phyloP scores from a whole-genome alignment of 2,888 invertebrate genomes.

The Tachina fera region DNA sequence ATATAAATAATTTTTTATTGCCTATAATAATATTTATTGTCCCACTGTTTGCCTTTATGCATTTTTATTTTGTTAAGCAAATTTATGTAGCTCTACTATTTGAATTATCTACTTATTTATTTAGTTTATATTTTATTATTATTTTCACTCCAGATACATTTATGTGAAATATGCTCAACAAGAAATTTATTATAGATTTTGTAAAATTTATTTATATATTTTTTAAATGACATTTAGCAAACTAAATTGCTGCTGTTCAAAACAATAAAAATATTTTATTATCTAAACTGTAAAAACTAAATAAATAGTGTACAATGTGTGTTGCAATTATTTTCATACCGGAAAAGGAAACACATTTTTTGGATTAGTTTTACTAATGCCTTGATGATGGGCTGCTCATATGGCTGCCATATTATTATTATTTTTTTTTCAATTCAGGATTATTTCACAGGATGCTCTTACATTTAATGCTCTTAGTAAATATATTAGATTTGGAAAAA shows the following conservation, averaged over 20 bases:
- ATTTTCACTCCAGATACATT: background rate
- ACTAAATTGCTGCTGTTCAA: slow-evolving; percentile 56
- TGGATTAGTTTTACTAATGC: slow-evolving; percentile 3
- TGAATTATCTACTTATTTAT: slow-evolving; percentile 16
- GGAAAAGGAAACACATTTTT: slow-evolving; percentile 49
- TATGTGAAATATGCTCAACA: slow-evolving; percentile 12
- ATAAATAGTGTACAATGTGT: slow-evolving; percentile 10
- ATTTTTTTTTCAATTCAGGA: background rate
- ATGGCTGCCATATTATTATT: background rate
- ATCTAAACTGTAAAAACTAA: slow-evolving; percentile 32
- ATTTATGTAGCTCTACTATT: background rate
- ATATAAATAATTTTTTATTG: background rate
- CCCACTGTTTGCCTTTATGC: background rate
- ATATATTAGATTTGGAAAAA: background rate
- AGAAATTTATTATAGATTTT: slow-evolving; percentile 31
- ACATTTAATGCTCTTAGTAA: background rate
- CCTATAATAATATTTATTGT: background rate
- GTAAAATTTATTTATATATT: slow-evolving; percentile 37
- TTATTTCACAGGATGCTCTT: slow-evolving; percentile 1
- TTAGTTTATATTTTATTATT: background rate
- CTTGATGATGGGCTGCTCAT: background rate
- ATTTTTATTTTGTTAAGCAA: slow-evolving; percentile 1
- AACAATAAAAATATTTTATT: slow-evolving; percentile 66
- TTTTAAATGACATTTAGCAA: slow-evolving; percentile 46
- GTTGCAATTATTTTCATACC: slow-evolving; percentile 26